Conservation (phyloP, 2,113 vertebrate genomes). For the Natator depressus region DNA sequence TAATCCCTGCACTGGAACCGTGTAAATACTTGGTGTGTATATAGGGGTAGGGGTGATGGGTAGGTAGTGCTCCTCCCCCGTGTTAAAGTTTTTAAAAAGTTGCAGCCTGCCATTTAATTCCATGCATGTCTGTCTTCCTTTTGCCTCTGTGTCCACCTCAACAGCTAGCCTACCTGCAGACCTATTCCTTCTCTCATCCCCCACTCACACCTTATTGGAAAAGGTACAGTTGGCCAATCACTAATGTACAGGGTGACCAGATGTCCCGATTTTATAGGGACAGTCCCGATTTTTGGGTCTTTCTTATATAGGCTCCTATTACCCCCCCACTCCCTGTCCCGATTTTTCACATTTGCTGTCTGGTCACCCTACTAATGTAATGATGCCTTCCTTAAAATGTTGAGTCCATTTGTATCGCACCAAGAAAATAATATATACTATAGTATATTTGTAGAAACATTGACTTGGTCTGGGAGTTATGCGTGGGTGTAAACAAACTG, state of each 20-base stretch:
- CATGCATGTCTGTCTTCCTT: background rate
- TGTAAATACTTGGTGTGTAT: background rate
- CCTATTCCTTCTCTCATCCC: background rate
- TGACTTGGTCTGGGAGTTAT: rapidly evolving
- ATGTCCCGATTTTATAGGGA: too few species aligned
- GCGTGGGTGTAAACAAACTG: background rate
- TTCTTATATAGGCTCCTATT: too few species aligned
- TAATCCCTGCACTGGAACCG: background rate
- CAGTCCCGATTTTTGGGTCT: too few species aligned
- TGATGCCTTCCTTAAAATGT: background rate
- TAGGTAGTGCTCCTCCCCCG: too few species aligned
- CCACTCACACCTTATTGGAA: background rate
- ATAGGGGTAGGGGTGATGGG: background rate
- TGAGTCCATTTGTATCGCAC: background rate
- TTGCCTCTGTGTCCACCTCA: background rate
- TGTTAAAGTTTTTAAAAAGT: too few species aligned
- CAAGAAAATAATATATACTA: background rate
- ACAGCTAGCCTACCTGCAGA: background rate
- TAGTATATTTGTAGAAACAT: background rate
- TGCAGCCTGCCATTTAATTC: background rate
- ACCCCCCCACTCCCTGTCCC: too few species aligned
- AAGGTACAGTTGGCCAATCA: background rate
- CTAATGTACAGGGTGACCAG: background rate
- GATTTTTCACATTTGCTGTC: too few species aligned
- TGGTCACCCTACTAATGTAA: rapidly evolving